phyloP scores from a whole-genome alignment of 2,888 invertebrate genomes.

The Poecilus cupreus region DNA sequence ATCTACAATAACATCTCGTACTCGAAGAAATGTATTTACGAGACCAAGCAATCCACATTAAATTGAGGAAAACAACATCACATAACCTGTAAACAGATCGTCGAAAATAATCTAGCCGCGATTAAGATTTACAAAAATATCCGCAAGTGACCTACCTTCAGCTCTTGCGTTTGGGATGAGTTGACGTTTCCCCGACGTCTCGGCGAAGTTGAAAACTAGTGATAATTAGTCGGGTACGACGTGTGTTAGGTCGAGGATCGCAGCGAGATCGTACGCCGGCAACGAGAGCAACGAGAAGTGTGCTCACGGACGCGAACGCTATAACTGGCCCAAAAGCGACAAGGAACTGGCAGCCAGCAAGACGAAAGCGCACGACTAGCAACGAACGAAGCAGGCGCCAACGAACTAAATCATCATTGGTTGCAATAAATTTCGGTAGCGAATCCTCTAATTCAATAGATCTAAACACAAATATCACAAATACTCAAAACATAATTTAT shows the following conservation, averaged over 20 bases:
- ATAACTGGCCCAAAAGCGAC: not conserved
- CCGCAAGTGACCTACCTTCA: no score
- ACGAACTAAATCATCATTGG: constrained; percentile 10
- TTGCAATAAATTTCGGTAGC: constrained; percentile 1
- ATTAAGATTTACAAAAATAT: no score
- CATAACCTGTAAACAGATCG: no score
- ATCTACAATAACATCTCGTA: not conserved
- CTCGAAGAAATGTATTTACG: not conserved
- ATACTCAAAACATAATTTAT: constrained; percentile 21
- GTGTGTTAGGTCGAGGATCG: no score
- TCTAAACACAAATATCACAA: constrained; percentile 32
- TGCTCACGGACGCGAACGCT: not conserved
- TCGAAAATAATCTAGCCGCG: no score
- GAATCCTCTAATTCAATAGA: constrained; percentile 30
- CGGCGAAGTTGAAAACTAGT: no score
- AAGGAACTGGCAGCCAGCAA: not conserved
- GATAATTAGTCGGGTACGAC: no score
- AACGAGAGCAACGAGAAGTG: not conserved
- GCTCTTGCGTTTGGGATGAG: no score
- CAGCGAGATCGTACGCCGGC: no score
- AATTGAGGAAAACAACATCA: not conserved
- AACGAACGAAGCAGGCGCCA: constrained; percentile 9
- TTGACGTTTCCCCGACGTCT: no score
- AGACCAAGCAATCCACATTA: not conserved
- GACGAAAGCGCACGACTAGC: not conserved